These are phyloP conservation scores for Linnaemya tessellans DNA, from an alignment of 2,888 invertebrate species.

Conservation along the genomic window DNA sequence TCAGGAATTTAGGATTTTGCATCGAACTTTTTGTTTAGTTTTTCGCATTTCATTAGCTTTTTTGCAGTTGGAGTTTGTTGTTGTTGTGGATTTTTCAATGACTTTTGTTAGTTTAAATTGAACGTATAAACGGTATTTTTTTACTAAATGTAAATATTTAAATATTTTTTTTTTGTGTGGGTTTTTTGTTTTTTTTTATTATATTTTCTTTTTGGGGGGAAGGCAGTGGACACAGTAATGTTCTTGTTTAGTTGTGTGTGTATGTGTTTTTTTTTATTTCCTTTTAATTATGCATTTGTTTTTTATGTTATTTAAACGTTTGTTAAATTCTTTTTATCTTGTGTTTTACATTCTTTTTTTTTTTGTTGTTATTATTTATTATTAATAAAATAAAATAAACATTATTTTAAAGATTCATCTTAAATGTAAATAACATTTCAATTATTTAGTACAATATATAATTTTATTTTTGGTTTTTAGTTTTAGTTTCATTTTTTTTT, in stretches of 20 bases:
- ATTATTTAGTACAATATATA: conserved; percentile 60
- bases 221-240: conserved; percentile 70
- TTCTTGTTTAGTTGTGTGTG: conserved; percentile 59
- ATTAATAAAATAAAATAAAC: conserved; percentile 65
- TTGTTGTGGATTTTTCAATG: not conserved
- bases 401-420: conserved; percentile 61
- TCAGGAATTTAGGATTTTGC: conserved; percentile 13
- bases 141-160: conserved; percentile 59
- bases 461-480: conserved; percentile 39
- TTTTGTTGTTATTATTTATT: conserved; percentile 56
- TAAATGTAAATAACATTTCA: conserved; percentile 70
- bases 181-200: not conserved
- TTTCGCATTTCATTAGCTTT: not conserved
- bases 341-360: conserved; percentile 65
- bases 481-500: conserved; percentile 49
- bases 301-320: conserved; percentile 44
- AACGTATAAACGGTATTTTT: conserved; percentile 50
- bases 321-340: conserved; percentile 70
- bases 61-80: conserved; percentile 6
- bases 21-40: not conserved
- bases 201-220: conserved; percentile 62
- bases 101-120: conserved; percentile 42
- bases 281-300: conserved; percentile 34
- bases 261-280: not conserved
- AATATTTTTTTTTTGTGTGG: conserved; percentile 45